phyloP scores from a whole-genome alignment of 2,113 vertebrate species.

The Corythoichthys intestinalis region DNA sequence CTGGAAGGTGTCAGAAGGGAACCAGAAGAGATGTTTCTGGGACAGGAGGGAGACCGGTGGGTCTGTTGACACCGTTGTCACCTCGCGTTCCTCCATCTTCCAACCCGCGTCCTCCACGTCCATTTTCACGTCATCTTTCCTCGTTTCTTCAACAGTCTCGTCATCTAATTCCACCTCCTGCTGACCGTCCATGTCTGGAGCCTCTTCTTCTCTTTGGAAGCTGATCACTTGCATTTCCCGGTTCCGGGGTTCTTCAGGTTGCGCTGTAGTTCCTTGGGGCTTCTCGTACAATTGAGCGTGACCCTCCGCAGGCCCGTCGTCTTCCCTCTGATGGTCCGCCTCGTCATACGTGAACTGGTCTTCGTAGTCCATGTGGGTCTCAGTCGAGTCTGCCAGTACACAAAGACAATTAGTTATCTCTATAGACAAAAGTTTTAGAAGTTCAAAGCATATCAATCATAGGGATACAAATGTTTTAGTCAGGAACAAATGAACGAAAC shows the following conservation, averaged over 20 bases:
- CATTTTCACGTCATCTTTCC: slow-evolving; percentile 31
- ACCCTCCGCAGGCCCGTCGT: slow-evolving; percentile 44
- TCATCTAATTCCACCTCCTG: slow-evolving; percentile 37
- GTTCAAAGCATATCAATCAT: no score
- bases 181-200: slow-evolving; percentile 41
- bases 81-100: slow-evolving; percentile 37
- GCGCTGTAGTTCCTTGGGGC: slow-evolving; percentile 12
- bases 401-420: not conserved
- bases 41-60: slow-evolving; percentile 77
- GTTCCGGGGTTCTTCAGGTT: slow-evolving; percentile 26
- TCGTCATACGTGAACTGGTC: slow-evolving; percentile 79
- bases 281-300: slow-evolving; percentile 33
- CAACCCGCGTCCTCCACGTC: slow-evolving; percentile 43
- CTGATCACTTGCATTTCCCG: slow-evolving; percentile 50
- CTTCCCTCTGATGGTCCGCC: slow-evolving; percentile 40
- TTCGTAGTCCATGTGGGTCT: slow-evolving; percentile 87
- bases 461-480: no score
- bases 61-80: slow-evolving; percentile 65
- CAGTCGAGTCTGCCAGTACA: slow-evolving; percentile 74
- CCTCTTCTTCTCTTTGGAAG: slow-evolving; percentile 22
- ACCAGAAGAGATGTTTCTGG: slow-evolving; percentile 87
- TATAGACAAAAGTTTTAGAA: no score
- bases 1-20: slow-evolving; percentile 79
- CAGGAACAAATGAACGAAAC: no score
- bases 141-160: slow-evolving; percentile 14